These are phyloP conservation scores for Colletes latitarsis DNA, from an alignment of 1,140 invertebrate species.

Conservation along the genomic window DNA sequence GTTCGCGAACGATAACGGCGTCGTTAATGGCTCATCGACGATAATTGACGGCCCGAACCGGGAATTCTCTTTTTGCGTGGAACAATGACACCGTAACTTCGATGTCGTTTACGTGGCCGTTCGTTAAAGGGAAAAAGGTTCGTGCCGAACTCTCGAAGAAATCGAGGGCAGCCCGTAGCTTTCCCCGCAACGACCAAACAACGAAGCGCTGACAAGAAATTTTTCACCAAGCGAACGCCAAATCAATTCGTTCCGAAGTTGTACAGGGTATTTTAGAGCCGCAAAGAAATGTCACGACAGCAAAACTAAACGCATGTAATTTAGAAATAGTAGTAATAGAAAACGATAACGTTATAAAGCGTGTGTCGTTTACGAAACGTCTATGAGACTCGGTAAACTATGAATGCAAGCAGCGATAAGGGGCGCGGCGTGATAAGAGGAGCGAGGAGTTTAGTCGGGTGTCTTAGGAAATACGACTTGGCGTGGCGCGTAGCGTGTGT, in stretches of 20 bases:
- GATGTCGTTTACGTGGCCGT: constrained; percentile 12
- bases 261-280: too few relatives aligned
- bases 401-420: constrained; percentile 43
- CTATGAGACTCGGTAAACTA: constrained; percentile 23
- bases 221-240: too few relatives aligned
- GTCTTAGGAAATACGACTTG: constrained; percentile 9
- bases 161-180: not conserved
- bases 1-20: constrained; percentile 60
- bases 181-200: not conserved
- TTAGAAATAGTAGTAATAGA: too few relatives aligned
- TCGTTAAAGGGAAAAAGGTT: not conserved
- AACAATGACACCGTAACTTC: constrained; percentile 56
- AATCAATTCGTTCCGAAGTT: too few relatives aligned
- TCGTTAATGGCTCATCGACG: constrained; percentile 59
- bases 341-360: constrained; percentile 3
- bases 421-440: not conserved
- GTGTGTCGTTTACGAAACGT: constrained; percentile 11
- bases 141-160: not conserved
- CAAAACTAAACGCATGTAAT: too few relatives aligned
- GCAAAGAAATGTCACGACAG: too few relatives aligned
- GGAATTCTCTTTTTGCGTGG: constrained; percentile 10
- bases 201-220: too few relatives aligned
- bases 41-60: constrained; percentile 59
- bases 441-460: not conserved
- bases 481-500: constrained; percentile 45